A percentile compares a stretch with the other conserved stretches of the same genome.
These are phyloP conservation scores for Drosophila antonietae DNA, from an alignment of 2,888 invertebrate species.

Conservation along the genomic window DNA sequence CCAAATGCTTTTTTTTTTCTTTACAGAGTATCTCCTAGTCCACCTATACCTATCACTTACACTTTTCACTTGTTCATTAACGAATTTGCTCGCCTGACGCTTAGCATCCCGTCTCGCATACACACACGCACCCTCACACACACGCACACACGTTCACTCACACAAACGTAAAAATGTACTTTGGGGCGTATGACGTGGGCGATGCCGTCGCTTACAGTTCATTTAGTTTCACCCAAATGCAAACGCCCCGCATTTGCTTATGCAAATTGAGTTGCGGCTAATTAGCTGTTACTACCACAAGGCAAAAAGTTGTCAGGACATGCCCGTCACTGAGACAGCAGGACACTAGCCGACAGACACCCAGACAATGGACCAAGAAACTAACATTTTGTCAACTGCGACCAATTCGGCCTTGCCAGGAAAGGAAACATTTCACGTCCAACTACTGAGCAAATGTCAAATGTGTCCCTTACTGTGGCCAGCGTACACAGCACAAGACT, in stretches of 20 bases:
- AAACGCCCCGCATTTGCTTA: conserved; percentile 53
- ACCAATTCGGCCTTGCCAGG: conserved; percentile 28
- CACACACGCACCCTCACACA: conserved; percentile 19
- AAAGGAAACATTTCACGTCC: conserved; percentile 33
- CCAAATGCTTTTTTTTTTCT: too few species aligned
- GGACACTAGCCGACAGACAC: neutral
- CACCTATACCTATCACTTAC: neutral
- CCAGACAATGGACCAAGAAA: conserved; percentile 28
- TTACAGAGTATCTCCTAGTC: conserved; percentile 20
- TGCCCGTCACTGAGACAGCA: conserved; percentile 14
- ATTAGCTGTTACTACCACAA: conserved; percentile 55
- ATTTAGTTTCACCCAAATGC: conserved; percentile 52
- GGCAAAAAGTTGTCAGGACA: conserved; percentile 28
- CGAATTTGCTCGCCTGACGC: conserved; percentile 49
- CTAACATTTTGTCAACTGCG: conserved; percentile 29
- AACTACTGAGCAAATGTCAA: conserved; percentile 50
- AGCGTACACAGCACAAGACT: too few species aligned
- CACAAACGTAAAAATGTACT: conserved; percentile 3
- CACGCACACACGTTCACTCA: conserved; percentile 9
- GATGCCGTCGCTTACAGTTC: conserved; percentile 61
- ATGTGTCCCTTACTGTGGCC: conserved; percentile 36
- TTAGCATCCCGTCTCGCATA: conserved; percentile 29
- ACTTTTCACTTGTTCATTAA: conserved; percentile 57
- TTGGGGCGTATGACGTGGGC: conserved; percentile 51
- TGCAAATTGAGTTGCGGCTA: conserved; percentile 64